Percentiles rank a stretch among this genome's conserved stretches.
These are phyloP conservation scores for Pseudorectes ferrugineus DNA, from an alignment of 2,113 vertebrate genomes.

Conservation along the genomic window DNA sequence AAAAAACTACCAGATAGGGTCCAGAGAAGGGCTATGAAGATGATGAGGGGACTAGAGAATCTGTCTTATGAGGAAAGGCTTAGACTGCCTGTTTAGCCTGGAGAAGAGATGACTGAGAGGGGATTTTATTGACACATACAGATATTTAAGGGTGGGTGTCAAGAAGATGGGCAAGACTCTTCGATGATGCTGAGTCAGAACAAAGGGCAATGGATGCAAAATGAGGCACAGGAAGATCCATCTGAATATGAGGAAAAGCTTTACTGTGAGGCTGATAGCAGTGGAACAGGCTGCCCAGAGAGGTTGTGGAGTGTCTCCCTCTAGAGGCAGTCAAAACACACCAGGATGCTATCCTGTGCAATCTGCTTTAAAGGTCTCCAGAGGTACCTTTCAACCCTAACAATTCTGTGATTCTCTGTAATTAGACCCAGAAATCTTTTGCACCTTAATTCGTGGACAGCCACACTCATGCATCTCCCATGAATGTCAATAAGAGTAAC, in stretches of 20 bases:
- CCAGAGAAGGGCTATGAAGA: neutral
- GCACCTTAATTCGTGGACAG: neutral
- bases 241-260: neutral
- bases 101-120: neutral
- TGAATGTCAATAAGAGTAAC: neutral
- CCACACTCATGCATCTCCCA: neutral
- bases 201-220: neutral
- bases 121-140: neutral
- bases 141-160: rapidly evolving
- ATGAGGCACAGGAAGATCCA: neutral
- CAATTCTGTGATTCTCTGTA: neutral
- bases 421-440: neutral
- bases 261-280: neutral
- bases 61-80: neutral
- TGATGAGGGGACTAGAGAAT: neutral
- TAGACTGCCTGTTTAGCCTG: neutral
- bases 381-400: neutral
- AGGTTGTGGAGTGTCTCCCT: neutral
- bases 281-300: neutral
- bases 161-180: rapidly evolving
- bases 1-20: neutral
- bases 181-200: neutral
- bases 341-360: too few relatives aligned
- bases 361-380: neutral
- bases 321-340: neutral